Base-by-base conservation (phyloP, 2,888 invertebrate species). In the Euproctis similis region DNA sequence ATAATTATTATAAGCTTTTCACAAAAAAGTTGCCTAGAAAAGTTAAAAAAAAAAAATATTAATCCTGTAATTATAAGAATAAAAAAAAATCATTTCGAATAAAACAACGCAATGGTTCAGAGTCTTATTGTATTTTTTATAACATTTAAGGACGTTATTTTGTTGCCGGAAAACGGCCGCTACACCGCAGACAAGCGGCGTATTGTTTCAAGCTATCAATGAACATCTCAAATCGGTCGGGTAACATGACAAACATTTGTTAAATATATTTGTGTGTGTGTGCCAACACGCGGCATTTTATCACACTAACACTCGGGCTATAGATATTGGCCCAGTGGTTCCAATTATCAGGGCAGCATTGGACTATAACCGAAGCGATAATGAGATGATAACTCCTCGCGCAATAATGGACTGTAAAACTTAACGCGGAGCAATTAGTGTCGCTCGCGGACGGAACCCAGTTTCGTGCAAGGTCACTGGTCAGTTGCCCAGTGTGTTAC, bases 281-380 rank as follows among this genome's bases (percentile, higher is more conserved):
- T 42, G 48, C 55, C 51, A 56, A 53, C 44, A 39, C 58, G 55
- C 47, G 48, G 46, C 44, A n/a, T n/a, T n/a, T n/a, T n/a, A n/a
- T n/a, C n/a, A n/a, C n/a, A n/a, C 51, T 37, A 44, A 44, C 51
- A 39, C 46, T 55, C 54, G 55, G 53, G 53, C 46, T 50, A n/a
- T n/a, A 58, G 53, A 59, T 61, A 55, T 71, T 81, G 77, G 78
- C 77, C 78, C 68, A 76, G 64, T 77, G 69, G 54, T 65, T 76
- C 57, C 65, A 66, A 74, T 8, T 8, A 21, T 78, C 71, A 63
- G 65, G 44, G 43, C 59, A 68, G 63, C 70, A 73, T 82, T 82
- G 82, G 82, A 74, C 76, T 64, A 53, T 62, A 63, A 81, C 73
- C 81, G n/a, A 80, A 72, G 27, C 34, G 34, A 26, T 31, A 17